Conservation (phyloP, 2,888 invertebrate genomes). For the Drosophila lutescens region DNA sequence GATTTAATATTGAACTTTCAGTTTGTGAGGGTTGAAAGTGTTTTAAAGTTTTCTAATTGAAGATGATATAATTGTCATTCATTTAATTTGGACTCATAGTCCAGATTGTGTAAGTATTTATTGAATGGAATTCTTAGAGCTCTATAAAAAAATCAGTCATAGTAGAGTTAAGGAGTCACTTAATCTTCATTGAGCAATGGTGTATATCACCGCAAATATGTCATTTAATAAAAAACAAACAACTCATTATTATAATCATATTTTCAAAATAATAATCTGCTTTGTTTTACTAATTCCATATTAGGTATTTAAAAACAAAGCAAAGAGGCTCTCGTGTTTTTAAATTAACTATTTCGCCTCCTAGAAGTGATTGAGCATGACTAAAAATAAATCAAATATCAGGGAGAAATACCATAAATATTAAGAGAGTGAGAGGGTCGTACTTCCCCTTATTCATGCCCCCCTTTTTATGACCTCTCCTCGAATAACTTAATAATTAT, state of each 20-base stretch:
- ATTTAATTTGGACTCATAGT: too few relatives aligned
- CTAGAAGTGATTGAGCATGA: constrained; percentile 20
- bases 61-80: too few relatives aligned
- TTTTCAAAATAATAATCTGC: neutral
- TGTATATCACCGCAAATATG: too few relatives aligned
- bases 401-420: constrained; percentile 25
- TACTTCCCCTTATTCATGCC: neutral
- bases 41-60: too few relatives aligned
- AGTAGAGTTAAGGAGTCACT: too few relatives aligned
- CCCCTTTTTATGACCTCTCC: constrained; percentile 34
- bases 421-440: constrained; percentile 9
- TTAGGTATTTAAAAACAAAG: neutral
- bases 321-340: constrained; percentile 9
- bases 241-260: too few relatives aligned
- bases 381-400: constrained; percentile 23
- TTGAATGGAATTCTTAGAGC: too few relatives aligned
- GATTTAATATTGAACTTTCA: neutral
- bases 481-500: constrained; percentile 76
- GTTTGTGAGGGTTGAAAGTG: neutral
- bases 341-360: constrained; percentile 11
- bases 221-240: too few relatives aligned
- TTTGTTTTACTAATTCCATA: neutral
- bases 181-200: too few relatives aligned
- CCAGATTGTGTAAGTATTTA: too few relatives aligned
- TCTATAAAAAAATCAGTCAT: too few relatives aligned